phyloP scores from a whole-genome alignment of 1,140 invertebrate species.

The Drosophila kikkawai region DNA sequence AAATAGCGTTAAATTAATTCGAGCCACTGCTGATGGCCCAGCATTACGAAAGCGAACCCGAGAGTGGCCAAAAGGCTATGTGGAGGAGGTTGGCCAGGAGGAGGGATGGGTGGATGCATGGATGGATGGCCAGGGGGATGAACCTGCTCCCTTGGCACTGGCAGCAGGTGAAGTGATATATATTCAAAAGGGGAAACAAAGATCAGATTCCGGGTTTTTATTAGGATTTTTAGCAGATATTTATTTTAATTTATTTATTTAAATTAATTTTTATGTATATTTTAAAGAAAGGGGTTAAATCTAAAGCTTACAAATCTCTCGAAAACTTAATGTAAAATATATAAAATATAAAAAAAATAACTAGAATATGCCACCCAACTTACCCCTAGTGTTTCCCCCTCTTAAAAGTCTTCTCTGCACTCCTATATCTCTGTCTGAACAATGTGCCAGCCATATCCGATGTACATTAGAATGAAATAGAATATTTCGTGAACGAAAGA shows the following conservation, averaged over 20 bases:
- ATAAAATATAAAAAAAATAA: neutral
- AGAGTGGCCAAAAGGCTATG: slow-evolving; percentile 28
- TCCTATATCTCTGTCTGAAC: slow-evolving; percentile 3
- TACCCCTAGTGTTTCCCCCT: neutral
- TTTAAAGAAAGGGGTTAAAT: too few relatives aligned
- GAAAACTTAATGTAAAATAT: neutral
- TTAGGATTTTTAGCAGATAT: neutral
- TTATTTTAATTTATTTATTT: neutral
- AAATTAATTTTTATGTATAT: neutral
- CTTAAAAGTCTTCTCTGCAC: too few relatives aligned
- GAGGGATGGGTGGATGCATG: neutral
- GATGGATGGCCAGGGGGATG: neutral
- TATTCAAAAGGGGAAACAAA: neutral
- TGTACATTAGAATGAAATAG: slow-evolving; percentile 78
- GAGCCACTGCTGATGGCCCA: slow-evolving; percentile 60
- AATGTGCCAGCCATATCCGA: slow-evolving; percentile 53
- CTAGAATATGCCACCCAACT: neutral
- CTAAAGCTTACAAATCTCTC: fast-evolving
- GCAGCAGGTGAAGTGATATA: slow-evolving; percentile 3
- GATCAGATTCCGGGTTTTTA: neutral
- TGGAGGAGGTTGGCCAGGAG: neutral
- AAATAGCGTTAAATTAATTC: slow-evolving; percentile 83
- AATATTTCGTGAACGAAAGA: slow-evolving; percentile 51
- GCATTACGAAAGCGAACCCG: slow-evolving; percentile 47
- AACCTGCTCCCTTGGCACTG: neutral